These are phyloP conservation scores for Mactromeris polynyma DNA, from an alignment of 2,888 invertebrate genomes.

Conservation along the genomic window DNA sequence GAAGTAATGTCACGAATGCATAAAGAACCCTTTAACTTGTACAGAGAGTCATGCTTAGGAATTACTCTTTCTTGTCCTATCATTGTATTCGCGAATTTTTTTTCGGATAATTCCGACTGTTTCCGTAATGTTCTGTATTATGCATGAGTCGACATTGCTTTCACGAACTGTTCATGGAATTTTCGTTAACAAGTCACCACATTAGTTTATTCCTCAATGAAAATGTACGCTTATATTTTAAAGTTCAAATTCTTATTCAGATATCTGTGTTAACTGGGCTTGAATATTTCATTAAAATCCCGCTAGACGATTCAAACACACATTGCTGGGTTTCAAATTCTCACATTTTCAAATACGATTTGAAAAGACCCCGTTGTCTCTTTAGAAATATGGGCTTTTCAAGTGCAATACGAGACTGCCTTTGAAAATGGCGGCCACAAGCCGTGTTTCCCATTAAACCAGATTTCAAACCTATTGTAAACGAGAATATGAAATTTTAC, in stretches of 20 bases:
- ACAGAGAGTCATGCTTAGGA: too few species aligned
- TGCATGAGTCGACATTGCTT: neutral
- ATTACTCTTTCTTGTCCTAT: neutral
- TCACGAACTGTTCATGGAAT: too few species aligned
- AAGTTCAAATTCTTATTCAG: too few species aligned
- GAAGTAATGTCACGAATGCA: too few species aligned
- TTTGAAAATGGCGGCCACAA: conserved; percentile 21
- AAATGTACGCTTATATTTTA: too few species aligned
- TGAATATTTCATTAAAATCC: too few species aligned
- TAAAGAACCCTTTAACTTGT: too few species aligned
- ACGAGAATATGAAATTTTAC: conserved; percentile 24
- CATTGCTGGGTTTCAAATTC: neutral
- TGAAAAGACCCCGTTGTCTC: neutral
- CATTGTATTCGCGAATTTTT: neutral
- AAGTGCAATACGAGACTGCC: conserved; percentile 23
- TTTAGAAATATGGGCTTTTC: conserved; percentile 24
- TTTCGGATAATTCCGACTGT: neutral
- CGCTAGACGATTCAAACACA: too few species aligned
- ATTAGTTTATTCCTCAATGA: too few species aligned
- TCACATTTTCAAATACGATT: neutral
- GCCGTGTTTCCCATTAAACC: neutral
- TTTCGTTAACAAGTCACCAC: too few species aligned
- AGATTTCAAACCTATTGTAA: conserved; percentile 33
- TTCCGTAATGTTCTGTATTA: neutral
- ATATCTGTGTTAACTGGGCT: too few species aligned